Evolutionary conservation across 2,888 invertebrate species (phyloP).

Genomic region (Acanthopleura granulata): DNA sequence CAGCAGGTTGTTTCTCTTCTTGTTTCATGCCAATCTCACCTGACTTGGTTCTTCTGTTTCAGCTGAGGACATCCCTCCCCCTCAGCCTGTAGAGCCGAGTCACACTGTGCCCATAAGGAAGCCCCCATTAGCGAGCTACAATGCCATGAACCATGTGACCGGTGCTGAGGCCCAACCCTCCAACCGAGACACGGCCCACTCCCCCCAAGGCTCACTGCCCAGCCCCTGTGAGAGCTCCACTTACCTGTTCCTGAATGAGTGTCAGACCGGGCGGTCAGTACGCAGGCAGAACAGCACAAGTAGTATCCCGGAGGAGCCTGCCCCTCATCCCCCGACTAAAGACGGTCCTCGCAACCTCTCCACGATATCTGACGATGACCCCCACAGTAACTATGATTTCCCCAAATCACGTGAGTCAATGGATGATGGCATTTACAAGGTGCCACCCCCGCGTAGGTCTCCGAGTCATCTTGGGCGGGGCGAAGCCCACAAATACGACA

Average conservation of each 20-base stretch:
- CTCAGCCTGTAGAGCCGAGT: not conserved
- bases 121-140: not conserved
- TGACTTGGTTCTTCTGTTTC: no score
- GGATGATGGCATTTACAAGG: conserved; percentile 29
- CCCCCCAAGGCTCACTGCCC: not conserved
- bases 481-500: conserved; percentile 37
- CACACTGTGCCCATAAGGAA: not conserved
- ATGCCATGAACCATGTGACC: not conserved
- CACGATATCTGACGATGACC: conserved; percentile 18
- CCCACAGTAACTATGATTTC: conserved; percentile 21
- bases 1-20: no score
- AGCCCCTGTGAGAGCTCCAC: conserved; percentile 2
- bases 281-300: conserved; percentile 48
- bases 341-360: conserved; percentile 22
- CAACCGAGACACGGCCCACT: not conserved
- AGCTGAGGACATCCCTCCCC: conserved; percentile 6
- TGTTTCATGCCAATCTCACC: no score
- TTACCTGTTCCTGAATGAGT: not conserved
- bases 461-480: conserved; percentile 16
- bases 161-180: not conserved
- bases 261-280: not conserved
- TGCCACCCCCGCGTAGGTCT: conserved; percentile 32
- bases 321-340: conserved; percentile 55
- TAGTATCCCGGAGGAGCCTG: conserved; percentile 60
- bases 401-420: conserved; percentile 19